Percentiles rank a stretch among this genome's conserved stretches.
Conservation (phyloP, 2,113 vertebrate genomes). For the Gymnocephalus cernua region DNA sequence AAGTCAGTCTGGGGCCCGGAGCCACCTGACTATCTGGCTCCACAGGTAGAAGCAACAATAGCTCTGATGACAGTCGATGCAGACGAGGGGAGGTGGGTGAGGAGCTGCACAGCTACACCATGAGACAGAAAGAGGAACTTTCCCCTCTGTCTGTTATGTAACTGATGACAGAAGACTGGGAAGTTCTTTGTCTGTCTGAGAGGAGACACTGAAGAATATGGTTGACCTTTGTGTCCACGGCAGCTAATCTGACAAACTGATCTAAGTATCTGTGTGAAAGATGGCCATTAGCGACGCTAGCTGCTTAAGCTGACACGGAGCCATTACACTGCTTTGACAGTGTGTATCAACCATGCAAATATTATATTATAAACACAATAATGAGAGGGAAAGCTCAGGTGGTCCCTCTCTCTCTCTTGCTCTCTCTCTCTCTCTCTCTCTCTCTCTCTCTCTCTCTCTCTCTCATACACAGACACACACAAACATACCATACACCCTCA, state of each 20-base stretch:
- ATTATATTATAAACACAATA: conserved; percentile 46
- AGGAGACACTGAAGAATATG: conserved; percentile 54
- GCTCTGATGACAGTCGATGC: conserved; percentile 55
- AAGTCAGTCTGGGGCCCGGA: conserved; percentile 63
- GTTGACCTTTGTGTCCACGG: conserved; percentile 53
- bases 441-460: conserved; percentile 22
- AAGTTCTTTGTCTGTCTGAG: conserved; percentile 64
- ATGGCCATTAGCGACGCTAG: conserved; percentile 51
- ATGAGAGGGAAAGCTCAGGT: conserved; percentile 51
- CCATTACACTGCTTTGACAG: conserved; percentile 39
- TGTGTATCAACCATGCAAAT: conserved; percentile 46
- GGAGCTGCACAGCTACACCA: conserved; percentile 37
- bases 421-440: conserved; percentile 7
- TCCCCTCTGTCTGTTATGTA: conserved; percentile 67
- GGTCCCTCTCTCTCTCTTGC: conserved; percentile 34
- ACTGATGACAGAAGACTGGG: conserved; percentile 57
- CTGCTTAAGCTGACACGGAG: conserved; percentile 17
- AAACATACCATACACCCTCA: conserved; percentile 35
- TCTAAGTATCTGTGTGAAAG: conserved; percentile 68
- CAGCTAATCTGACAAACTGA: conserved; percentile 60
- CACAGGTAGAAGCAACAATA: conserved; percentile 67
- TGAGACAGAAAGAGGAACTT: conserved; percentile 61
- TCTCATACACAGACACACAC: neutral
- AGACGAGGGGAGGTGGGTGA: conserved; percentile 30
- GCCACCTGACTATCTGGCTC: conserved; percentile 60